phyloP scores from a whole-genome alignment of 1,140 invertebrate species.

The Colletes latitarsis region DNA sequence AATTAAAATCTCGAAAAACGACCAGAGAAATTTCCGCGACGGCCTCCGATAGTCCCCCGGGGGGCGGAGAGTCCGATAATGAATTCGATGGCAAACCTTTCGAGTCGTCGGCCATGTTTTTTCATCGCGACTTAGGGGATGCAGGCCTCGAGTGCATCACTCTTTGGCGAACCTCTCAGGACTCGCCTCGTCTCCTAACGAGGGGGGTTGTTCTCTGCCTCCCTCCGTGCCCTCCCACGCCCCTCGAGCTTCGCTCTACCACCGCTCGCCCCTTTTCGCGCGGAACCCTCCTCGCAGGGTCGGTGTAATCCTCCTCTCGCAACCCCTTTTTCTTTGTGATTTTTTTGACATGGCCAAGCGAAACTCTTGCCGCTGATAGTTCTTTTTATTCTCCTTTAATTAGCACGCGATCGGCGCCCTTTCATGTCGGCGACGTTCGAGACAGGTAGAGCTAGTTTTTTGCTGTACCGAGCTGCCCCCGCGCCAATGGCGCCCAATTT shows the following conservation, averaged over 20 bases:
- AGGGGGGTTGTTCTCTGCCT: constrained; percentile 53
- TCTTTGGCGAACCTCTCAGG: constrained; percentile 71
- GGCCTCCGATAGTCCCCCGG: constrained; percentile 16
- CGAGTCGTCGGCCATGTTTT: constrained; percentile 70
- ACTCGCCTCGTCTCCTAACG: constrained; percentile 69
- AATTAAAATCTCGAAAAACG: constrained; percentile 10
- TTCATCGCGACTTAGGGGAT: constrained; percentile 66
- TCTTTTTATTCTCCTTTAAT: constrained; percentile 47
- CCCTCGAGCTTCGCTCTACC: not conserved
- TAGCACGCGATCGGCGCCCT: constrained; percentile 45
- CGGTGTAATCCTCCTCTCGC: constrained; percentile 45
- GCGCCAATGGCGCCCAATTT: not conserved
- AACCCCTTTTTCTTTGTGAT: constrained; percentile 44
- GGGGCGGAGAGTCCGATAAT: constrained; percentile 60
- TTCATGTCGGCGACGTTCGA: constrained; percentile 27
- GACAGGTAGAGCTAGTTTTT: constrained; percentile 25
- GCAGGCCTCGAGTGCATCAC: constrained; percentile 72
- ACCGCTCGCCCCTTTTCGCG: constrained; percentile 28
- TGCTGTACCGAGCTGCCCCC: not conserved
- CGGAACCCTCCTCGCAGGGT: constrained; percentile 15
- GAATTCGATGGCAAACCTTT: constrained; percentile 60
- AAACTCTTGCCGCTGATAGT: constrained; percentile 37
- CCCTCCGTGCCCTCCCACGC: constrained; percentile 8
- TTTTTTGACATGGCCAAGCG: constrained; percentile 50
- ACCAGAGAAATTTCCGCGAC: constrained; percentile 14